These are phyloP conservation scores for Aphidoletes aphidimyza DNA, from an alignment of 2,888 invertebrate genomes.

Conservation along the genomic window DNA sequence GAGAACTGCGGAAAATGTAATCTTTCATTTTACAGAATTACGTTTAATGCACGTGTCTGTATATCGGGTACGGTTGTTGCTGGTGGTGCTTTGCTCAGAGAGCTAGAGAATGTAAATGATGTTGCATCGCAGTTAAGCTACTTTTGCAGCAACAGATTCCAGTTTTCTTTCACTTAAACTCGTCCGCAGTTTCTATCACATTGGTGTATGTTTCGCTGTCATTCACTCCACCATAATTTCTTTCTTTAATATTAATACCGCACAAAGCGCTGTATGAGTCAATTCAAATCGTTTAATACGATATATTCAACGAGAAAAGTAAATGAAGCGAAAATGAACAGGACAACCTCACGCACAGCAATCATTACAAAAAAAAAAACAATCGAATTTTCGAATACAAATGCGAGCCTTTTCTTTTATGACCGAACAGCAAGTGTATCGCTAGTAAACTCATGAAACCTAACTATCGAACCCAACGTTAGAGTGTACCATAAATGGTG, in stretches of 20 bases:
- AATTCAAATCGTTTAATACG: neutral
- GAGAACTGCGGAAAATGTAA: conserved; percentile 21
- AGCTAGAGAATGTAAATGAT: conserved; percentile 24
- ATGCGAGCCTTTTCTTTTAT: neutral
- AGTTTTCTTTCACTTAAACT: neutral
- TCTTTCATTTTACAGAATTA: conserved; percentile 34
- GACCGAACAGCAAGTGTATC: neutral
- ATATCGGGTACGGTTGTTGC: neutral
- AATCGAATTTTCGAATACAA: neutral
- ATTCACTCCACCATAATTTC: neutral
- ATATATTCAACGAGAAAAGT: too few relatives aligned
- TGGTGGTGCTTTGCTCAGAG: too few relatives aligned
- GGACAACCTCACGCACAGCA: neutral
- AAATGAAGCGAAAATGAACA: neutral
- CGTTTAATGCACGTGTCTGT: conserved; percentile 27
- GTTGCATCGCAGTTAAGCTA: neutral
- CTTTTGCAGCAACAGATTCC: neutral
- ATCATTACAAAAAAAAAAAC: conserved; percentile 33
- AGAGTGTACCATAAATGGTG: conserved; percentile 9
- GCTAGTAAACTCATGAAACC: neutral
- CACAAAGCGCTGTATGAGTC: neutral
- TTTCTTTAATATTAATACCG: neutral
- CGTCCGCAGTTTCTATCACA: neutral
- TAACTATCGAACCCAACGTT: neutral
- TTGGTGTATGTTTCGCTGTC: neutral